Evolutionary conservation across 2,888 invertebrate genomes (phyloP).

Genomic region (Scrobipalpa costella): DNA sequence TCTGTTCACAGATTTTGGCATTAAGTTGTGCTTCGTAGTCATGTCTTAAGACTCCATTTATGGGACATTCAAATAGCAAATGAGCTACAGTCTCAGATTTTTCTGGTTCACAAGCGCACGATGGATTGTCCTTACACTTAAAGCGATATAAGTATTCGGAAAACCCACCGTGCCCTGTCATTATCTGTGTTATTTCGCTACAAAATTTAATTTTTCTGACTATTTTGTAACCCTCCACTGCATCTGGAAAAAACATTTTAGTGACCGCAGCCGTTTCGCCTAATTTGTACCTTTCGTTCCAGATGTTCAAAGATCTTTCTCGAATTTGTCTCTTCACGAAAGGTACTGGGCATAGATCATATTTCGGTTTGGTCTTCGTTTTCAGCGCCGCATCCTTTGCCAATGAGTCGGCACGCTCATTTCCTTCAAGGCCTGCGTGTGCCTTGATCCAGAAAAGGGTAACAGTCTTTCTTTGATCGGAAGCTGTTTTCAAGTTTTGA

Average conservation of each 20-base stretch:
- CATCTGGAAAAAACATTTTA: slow-evolving; percentile 20
- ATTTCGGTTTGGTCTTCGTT: neutral
- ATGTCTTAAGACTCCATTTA: neutral
- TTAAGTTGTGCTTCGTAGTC: no score
- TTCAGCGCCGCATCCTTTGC: slow-evolving; percentile 22
- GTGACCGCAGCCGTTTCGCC: slow-evolving; percentile 5
- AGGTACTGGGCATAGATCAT: slow-evolving; percentile 8
- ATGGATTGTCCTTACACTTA: slow-evolving; percentile 27
- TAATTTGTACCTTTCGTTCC: slow-evolving; percentile 22
- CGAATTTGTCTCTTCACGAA: slow-evolving; percentile 3
- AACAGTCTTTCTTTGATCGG: neutral
- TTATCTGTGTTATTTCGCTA: no score
- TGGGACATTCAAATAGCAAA: slow-evolving; percentile 10
- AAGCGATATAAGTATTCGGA: neutral
- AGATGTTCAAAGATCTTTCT: no score
- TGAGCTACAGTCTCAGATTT: neutral
- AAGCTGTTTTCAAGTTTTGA: neutral
- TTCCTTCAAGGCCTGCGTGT: slow-evolving; percentile 26
- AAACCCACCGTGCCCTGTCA: no score
- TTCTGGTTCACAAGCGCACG: slow-evolving; percentile 27
- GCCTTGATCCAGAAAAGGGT: slow-evolving; percentile 29
- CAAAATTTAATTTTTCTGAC: no score
- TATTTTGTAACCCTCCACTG: neutral
- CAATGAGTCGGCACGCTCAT: slow-evolving; percentile 27
- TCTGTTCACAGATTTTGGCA: no score